Evolutionary conservation across 2,797 vertebrate genomes (phyloP).

Genomic region (Pseudochirops cupreus): DNA sequence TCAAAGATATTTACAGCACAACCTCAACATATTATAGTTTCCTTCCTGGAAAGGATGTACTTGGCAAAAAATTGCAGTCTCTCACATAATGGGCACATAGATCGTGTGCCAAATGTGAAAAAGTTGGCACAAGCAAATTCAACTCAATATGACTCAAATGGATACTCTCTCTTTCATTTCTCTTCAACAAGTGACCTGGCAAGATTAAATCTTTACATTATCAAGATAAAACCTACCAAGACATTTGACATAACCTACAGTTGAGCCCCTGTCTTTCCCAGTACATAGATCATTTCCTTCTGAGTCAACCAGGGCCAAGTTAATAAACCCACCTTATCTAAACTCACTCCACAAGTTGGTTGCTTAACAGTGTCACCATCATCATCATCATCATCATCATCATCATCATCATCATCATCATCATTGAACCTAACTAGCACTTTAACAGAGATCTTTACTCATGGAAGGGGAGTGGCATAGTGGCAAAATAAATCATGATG

Average conservation of each 20-base stretch:
- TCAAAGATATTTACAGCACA: neutral
- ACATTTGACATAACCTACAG: neutral
- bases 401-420: neutral
- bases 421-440: neutral
- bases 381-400: neutral
- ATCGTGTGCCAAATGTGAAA: slow-evolving; percentile 46
- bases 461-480: neutral
- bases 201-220: slow-evolving; percentile 34
- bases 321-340: neutral
- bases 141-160: slow-evolving; percentile 31
- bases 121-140: slow-evolving; percentile 5
- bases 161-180: neutral
- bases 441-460: neutral
- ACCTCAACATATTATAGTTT: slow-evolving; percentile 28
- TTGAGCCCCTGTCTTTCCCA: slow-evolving; percentile 7
- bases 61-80: slow-evolving; percentile 29
- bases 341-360: neutral
- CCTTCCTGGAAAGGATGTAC: slow-evolving; percentile 21
- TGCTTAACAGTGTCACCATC: neutral
- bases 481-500: neutral
- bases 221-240: slow-evolving; percentile 27
- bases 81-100: slow-evolving; percentile 39
- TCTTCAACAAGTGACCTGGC: slow-evolving; percentile 17
- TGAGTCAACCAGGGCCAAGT: neutral
- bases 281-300: slow-evolving; percentile 10